Conservation (phyloP, 2,113 vertebrate species). For the Taxidea taxus region DNA sequence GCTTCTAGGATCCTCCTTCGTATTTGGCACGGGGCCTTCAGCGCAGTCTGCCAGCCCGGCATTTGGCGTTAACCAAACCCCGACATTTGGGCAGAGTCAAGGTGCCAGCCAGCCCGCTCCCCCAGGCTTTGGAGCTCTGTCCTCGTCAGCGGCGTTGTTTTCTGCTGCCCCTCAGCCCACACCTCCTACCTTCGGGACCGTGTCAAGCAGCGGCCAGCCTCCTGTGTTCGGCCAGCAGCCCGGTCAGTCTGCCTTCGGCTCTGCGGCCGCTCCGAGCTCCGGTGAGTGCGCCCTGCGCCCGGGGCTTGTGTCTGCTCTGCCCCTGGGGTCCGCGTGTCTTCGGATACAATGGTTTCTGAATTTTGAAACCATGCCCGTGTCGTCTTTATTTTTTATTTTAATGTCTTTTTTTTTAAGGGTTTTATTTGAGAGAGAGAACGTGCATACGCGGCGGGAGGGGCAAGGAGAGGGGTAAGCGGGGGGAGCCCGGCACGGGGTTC, state of each 20-base stretch:
- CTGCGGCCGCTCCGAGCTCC: slow-evolving; percentile 81
- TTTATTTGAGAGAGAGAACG: background rate
- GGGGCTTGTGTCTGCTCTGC: background rate
- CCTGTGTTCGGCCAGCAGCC: slow-evolving; percentile 90
- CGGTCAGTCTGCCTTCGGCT: slow-evolving; percentile 87
- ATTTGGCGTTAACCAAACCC: slow-evolving; percentile 88
- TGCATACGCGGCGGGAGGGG: too few species aligned
- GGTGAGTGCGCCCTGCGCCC: slow-evolving; percentile 81
- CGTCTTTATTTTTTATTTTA: background rate
- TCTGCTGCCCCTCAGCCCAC: slow-evolving; percentile 82
- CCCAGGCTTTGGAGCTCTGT: slow-evolving; percentile 87
- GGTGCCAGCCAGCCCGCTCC: slow-evolving; percentile 80
- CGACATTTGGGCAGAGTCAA: slow-evolving; percentile 88
- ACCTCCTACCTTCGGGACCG: slow-evolving; percentile 88
- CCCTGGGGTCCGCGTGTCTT: background rate
- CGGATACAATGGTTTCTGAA: background rate
- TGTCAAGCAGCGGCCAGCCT: slow-evolving; percentile 85
- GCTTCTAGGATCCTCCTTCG: slow-evolving; percentile 84
- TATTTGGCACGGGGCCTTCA: slow-evolving; percentile 85
- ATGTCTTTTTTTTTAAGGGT: background rate
- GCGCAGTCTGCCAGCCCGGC: slow-evolving; percentile 77
- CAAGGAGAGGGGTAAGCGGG: too few species aligned
- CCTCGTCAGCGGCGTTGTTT: slow-evolving; percentile 82
- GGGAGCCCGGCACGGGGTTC: too few species aligned
- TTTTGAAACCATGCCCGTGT: background rate